phyloP scores from a whole-genome alignment of 2,888 invertebrate species.

The Acanthosepion pharaonis region DNA sequence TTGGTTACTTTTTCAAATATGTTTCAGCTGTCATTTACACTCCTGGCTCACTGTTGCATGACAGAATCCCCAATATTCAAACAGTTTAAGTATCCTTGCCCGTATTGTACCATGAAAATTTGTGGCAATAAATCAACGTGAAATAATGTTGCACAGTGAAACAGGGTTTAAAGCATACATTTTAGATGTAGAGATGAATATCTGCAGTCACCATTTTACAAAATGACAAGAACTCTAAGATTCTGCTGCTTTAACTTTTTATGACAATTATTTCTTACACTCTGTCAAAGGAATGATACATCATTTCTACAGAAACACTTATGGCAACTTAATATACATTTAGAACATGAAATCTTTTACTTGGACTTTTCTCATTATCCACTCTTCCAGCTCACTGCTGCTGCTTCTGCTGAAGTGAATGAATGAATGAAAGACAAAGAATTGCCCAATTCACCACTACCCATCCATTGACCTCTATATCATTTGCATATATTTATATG shows the following conservation, averaged over 20 bases:
- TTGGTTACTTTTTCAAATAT: background rate
- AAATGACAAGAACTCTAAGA: background rate
- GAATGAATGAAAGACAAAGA: background rate
- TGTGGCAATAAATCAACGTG: no score
- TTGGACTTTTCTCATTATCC: background rate
- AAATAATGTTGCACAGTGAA: no score
- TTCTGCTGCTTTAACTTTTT: no score
- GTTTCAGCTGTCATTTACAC: background rate
- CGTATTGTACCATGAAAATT: no score
- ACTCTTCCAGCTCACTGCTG: background rate
- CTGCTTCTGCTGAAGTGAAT: background rate
- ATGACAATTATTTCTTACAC: background rate
- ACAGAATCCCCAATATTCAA: background rate
- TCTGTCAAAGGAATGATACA: background rate
- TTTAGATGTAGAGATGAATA: no score
- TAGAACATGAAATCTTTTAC: background rate
- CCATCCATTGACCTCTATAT: background rate
- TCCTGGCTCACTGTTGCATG: background rate
- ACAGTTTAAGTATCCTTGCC: background rate
- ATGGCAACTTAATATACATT: background rate
- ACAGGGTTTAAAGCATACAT: no score
- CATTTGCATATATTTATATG: no score
- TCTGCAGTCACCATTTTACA: background rate
- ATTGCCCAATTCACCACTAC: no score
- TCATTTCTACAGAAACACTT: background rate